Conservation (phyloP, 2,888 invertebrate genomes). For the Adineta ricciae region DNA sequence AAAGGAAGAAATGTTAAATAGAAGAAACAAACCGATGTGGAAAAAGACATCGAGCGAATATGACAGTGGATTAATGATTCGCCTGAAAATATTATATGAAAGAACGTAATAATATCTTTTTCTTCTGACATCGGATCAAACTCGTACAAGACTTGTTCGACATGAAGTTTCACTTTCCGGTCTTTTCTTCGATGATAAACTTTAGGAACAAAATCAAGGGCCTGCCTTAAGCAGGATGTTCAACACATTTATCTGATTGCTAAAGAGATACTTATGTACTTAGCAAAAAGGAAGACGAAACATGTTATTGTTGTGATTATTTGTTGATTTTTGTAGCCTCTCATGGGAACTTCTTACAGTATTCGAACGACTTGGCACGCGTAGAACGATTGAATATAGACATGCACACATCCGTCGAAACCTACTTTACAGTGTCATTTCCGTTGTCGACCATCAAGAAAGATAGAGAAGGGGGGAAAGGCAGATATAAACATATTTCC, state of each 20-base stretch:
- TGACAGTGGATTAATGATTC: background rate
- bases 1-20: background rate
- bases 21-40: background rate
- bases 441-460: background rate
- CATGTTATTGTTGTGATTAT: background rate
- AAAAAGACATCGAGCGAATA: background rate
- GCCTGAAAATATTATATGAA: background rate
- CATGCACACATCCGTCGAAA: background rate
- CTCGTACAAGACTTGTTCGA: background rate
- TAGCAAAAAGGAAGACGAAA: background rate
- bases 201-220: background rate
- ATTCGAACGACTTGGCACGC: background rate
- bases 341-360: background rate
- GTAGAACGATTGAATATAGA: background rate
- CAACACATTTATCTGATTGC: background rate
- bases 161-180: too few relatives aligned
- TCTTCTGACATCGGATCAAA: background rate
- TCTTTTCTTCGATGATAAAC: too few relatives aligned
- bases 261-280: conserved; percentile 5
- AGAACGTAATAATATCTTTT: background rate
- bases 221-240: background rate
- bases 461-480: background rate
- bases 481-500: background rate
- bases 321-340: background rate
- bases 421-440: background rate